Base-by-base conservation (phyloP, 2,797 vertebrate species). In the Poeciliopsis presidionis region DNA sequence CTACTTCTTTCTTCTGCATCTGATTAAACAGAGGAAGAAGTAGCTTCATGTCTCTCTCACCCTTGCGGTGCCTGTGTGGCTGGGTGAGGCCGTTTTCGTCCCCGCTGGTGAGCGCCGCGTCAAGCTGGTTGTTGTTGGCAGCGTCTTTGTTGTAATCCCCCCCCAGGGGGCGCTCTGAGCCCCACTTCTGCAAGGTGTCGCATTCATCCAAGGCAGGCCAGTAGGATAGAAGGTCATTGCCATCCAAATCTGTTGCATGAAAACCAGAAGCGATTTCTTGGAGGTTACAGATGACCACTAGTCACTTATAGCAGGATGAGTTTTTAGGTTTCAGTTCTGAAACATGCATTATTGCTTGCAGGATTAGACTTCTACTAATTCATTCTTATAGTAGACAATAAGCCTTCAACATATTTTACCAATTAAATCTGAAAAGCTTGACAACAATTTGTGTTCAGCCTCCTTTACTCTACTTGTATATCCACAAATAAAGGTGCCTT, bases 161-260 rank as follows among this genome's bases (percentile, higher is more conserved):
- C 51, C 98, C 98, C 87, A 99, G 95, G 82, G 97, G 98, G 88
- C 98, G 95, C 91, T 99, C 98, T 0, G 98, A 99, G 83, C 98
- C 98, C 98, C 98, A 99, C 86, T 99, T 98, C 95, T 99, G 98
- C 87, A 99, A 94, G n/a, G 96, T 96, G 79, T 99, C 97, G 0
- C 97, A 97, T 82, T 97, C 97, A 5, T 98, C 97, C 92, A 99
- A 89, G 51, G 97, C 97, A 0, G 98, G 98, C 98, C 98, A 99
- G 89, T 98, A 99, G 14, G 98, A 98, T 93, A 97, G 94, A 85
- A 99, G 96, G 92, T 99, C 98, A 11, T 99, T 99, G 87, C 98
- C 98, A 61, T 99, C 98, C 93, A 98, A 93, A 70, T 99, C 98
- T 99, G 93, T 84, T 18, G 0, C 43, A 61, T 43, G 80, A 2